Percentiles rank a stretch among this genome's conserved stretches.
Evolutionary conservation across 2,888 invertebrate genomes (phyloP).

Genomic region (Drosophila prostipennis): DNA sequence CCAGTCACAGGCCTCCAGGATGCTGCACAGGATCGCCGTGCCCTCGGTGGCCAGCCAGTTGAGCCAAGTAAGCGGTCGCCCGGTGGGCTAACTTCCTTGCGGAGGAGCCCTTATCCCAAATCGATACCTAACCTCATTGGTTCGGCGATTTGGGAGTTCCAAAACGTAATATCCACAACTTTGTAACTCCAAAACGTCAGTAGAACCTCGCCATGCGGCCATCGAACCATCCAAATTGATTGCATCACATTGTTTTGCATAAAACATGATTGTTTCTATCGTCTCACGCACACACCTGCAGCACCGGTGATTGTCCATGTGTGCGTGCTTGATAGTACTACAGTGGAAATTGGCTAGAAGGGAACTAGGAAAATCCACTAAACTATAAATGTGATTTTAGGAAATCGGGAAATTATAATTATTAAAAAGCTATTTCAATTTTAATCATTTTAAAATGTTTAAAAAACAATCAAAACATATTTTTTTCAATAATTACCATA

Average conservation of each 20-base stretch:
- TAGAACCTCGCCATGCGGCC: not conserved
- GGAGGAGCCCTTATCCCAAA: not conserved
- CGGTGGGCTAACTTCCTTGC: not conserved
- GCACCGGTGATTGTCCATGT: constrained; percentile 18
- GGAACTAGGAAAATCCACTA: no score
- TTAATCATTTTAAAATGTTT: no score
- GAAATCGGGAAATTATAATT: no score
- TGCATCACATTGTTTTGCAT: constrained; percentile 44
- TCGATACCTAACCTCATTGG: constrained; percentile 77
- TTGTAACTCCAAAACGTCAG: not conserved
- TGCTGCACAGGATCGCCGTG: constrained; percentile 78
- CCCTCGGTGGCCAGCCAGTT: constrained; percentile 75
- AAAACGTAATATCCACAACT: not conserved
- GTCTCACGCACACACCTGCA: constrained; percentile 5
- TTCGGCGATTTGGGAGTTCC: not conserved
- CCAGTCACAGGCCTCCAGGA: constrained; percentile 75
- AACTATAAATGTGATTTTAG: no score
- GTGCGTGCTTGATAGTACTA: constrained; percentile 27
- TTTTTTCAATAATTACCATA: no score
- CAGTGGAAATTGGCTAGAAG: constrained; percentile 3
- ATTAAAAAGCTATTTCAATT: no score
- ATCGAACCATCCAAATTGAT: constrained; percentile 10
- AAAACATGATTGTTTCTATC: constrained; percentile 37
- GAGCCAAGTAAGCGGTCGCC: constrained; percentile 62
- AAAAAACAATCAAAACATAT: no score